A percentile compares a stretch with the other conserved stretches of the same genome.
Conservation (phyloP, 1,140 invertebrate genomes). For the Drosophila triauraria region DNA sequence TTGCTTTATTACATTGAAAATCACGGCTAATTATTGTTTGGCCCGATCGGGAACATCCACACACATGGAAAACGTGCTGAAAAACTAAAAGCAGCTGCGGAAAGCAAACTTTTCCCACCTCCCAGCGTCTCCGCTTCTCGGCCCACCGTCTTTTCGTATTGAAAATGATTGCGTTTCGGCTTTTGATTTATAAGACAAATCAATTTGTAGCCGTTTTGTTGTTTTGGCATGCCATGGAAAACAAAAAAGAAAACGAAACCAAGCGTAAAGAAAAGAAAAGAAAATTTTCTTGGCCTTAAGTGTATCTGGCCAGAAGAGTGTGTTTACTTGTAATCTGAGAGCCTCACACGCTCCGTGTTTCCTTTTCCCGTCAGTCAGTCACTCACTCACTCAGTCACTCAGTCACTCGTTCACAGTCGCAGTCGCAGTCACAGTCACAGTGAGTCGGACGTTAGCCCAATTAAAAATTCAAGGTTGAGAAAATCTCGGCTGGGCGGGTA, state of each 20-base stretch:
- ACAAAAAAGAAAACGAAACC: conserved; percentile 34
- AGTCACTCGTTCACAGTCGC: conserved; percentile 14
- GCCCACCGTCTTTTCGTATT: neutral
- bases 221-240: conserved; percentile 45
- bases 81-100: conserved; percentile 68
- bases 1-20: conserved; percentile 72
- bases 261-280: conserved; percentile 32
- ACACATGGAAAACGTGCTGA: conserved; percentile 64
- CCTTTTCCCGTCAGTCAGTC: conserved; percentile 29
- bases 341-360: conserved; percentile 59
- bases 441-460: conserved; percentile 63
- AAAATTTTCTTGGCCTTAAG: conserved; percentile 49
- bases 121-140: neutral
- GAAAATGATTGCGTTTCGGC: conserved; percentile 46
- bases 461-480: conserved; percentile 79
- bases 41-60: conserved; percentile 40
- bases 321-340: conserved; percentile 59
- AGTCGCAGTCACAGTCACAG: conserved; percentile 13
- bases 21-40: conserved; percentile 70
- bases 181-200: conserved; percentile 76
- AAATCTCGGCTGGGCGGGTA: conserved; percentile 63
- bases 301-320: conserved; percentile 32
- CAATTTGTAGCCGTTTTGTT: conserved; percentile 75
- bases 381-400: conserved; percentile 26
- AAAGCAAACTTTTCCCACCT: conserved; percentile 48